phyloP scores from a whole-genome alignment of 1,140 invertebrate genomes.

The Euura saliciscinereae region DNA sequence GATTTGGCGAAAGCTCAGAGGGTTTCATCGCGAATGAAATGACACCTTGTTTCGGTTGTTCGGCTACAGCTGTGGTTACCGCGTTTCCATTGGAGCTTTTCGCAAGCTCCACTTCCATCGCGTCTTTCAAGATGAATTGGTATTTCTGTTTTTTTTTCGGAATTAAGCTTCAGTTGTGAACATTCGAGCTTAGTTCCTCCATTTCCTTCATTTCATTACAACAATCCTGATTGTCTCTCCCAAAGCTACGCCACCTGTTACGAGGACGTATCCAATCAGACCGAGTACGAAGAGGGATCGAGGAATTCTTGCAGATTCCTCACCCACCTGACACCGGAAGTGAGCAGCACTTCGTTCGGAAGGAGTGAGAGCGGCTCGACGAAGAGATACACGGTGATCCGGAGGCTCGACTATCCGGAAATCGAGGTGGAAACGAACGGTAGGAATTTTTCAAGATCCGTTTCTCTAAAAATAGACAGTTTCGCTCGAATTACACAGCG shows the following conservation, averaged over 20 bases:
- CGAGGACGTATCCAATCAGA: not conserved
- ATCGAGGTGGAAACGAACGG: conserved; percentile 13
- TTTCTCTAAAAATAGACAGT: conserved; percentile 32
- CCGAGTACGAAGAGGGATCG: not conserved
- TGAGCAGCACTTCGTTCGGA: not conserved
- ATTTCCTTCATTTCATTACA: too few relatives aligned
- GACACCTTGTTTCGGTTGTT: too few relatives aligned
- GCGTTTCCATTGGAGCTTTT: too few relatives aligned
- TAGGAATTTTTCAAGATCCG: not conserved
- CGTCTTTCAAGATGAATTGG: too few relatives aligned
- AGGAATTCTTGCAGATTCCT: not conserved
- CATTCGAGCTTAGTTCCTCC: too few relatives aligned
- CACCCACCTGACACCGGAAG: not conserved
- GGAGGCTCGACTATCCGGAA: conserved; percentile 8
- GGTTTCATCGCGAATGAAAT: too few relatives aligned
- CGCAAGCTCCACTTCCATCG: too few relatives aligned
- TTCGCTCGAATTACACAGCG: conserved; percentile 20
- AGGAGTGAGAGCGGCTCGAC: not conserved
- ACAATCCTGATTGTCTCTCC: too few relatives aligned
- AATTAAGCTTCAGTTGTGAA: too few relatives aligned
- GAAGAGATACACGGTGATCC: conserved; percentile 9
- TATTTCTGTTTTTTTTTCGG: too few relatives aligned
- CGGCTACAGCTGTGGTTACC: too few relatives aligned
- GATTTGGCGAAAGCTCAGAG: too few relatives aligned
- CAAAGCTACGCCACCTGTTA: not conserved